Percentiles rank a stretch among this genome's conserved stretches.
Evolutionary conservation across 2,797 vertebrate genomes (phyloP).

Genomic region (Urosaurus nigricauda): DNA sequence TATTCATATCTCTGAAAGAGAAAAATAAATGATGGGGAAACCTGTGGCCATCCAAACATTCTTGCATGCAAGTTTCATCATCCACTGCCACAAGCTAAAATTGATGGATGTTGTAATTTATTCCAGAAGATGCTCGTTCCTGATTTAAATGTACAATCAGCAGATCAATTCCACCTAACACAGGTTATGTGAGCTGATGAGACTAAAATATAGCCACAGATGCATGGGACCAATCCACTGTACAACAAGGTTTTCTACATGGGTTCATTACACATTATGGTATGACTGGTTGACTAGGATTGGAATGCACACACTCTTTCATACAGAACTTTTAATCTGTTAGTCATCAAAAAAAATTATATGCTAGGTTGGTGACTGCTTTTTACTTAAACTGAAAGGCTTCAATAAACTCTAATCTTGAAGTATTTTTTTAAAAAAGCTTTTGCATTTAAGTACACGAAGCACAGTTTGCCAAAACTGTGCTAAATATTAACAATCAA

Average conservation of each 20-base stretch:
- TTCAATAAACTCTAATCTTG: background rate
- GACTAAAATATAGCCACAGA: background rate
- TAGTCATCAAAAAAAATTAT: background rate
- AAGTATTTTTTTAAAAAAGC: no score
- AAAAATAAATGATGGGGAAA: background rate
- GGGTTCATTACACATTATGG: background rate
- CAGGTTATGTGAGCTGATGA: background rate
- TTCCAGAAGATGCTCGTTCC: background rate
- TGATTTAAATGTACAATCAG: background rate
- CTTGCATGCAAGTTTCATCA: background rate
- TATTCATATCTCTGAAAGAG: background rate
- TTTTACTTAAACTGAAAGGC: background rate
- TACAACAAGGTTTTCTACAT: background rate
- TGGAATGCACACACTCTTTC: background rate
- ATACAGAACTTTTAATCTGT: background rate
- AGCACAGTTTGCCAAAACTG: background rate
- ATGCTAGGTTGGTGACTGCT: background rate
- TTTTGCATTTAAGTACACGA: background rate
- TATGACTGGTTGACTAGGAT: background rate
- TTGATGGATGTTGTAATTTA: background rate
- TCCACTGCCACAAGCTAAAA: background rate
- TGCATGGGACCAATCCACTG: background rate
- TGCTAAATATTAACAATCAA: constrained; percentile 2
- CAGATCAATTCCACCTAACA: background rate
- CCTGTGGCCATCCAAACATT: background rate